These are phyloP conservation scores for Acleris emargana DNA, from an alignment of 2,888 invertebrate species.

Conservation along the genomic window DNA sequence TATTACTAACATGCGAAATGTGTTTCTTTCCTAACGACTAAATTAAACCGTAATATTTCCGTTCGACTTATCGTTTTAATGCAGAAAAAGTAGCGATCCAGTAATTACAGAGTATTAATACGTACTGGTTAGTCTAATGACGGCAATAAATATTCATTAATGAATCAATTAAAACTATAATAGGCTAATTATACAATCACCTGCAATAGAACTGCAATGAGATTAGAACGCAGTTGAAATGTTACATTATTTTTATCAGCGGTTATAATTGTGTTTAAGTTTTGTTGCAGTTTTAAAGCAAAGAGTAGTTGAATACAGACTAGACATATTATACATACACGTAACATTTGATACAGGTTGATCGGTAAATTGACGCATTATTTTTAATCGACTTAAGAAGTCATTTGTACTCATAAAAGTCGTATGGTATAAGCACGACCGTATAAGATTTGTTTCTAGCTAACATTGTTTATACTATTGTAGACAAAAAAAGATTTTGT, in stretches of 20 bases:
- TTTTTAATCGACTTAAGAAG: no score
- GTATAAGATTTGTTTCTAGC: no score
- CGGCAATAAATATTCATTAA: slow-evolving; percentile 24
- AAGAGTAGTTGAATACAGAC: background rate
- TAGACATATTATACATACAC: background rate
- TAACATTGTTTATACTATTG: no score
- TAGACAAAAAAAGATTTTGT: no score
- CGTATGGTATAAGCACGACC: no score
- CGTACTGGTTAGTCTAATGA: slow-evolving; percentile 20
- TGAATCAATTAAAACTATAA: slow-evolving; percentile 25
- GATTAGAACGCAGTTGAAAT: background rate
- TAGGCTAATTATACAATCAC: slow-evolving; percentile 14
- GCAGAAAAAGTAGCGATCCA: no score
- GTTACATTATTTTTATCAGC: background rate
- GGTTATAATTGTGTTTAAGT: background rate
- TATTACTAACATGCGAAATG: no score
- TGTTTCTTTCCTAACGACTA: no score
- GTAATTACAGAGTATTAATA: slow-evolving; percentile 12
- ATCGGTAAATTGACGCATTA: no score
- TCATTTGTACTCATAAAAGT: no score
- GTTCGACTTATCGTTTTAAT: no score
- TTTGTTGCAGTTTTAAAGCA: slow-evolving; percentile 3
- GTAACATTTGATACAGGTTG: slow-evolving; percentile 1
- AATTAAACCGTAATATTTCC: no score
- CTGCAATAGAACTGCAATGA: slow-evolving; percentile 13